Percentiles rank a stretch among this genome's conserved stretches.
phyloP scores from a whole-genome alignment of 2,888 invertebrate genomes.

The Athalia circularis region DNA sequence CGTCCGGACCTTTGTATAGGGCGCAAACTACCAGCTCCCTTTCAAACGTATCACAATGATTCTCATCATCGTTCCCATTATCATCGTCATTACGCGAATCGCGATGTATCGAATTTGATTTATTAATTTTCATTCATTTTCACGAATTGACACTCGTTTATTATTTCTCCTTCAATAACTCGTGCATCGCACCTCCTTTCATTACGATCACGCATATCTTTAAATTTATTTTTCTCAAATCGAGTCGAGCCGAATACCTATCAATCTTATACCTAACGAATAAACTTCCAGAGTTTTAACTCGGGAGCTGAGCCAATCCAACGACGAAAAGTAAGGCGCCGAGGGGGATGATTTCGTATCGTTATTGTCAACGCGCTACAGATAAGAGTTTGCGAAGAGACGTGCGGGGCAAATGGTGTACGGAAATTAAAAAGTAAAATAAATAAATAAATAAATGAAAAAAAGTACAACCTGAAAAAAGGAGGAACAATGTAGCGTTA shows the following conservation, averaged over 20 bases:
- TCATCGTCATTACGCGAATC: too few relatives aligned
- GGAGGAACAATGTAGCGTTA: background rate
- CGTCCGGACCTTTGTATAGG: background rate
- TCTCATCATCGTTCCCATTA: too few relatives aligned
- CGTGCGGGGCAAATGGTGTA: background rate
- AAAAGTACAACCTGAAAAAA: background rate
- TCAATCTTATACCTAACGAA: too few relatives aligned
- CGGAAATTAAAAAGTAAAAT: background rate
- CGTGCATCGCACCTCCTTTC: too few relatives aligned
- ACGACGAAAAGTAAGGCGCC: too few relatives aligned
- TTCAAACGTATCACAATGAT: background rate
- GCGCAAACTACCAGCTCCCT: background rate
- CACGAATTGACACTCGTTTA: background rate
- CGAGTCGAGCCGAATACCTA: too few relatives aligned
- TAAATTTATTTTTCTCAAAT: too few relatives aligned
- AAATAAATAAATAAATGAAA: background rate
- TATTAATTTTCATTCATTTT: background rate
- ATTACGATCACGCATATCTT: too few relatives aligned
- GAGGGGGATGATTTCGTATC: background rate
- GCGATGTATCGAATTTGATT: too few relatives aligned
- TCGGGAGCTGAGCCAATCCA: too few relatives aligned
- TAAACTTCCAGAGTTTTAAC: too few relatives aligned
- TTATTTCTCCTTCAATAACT: background rate
- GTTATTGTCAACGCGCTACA: conserved; percentile 3
- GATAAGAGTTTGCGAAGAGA: background rate